Evolutionary conservation across 2,113 vertebrate genomes (phyloP).

Genomic region (Bubalus kerabau): DNA sequence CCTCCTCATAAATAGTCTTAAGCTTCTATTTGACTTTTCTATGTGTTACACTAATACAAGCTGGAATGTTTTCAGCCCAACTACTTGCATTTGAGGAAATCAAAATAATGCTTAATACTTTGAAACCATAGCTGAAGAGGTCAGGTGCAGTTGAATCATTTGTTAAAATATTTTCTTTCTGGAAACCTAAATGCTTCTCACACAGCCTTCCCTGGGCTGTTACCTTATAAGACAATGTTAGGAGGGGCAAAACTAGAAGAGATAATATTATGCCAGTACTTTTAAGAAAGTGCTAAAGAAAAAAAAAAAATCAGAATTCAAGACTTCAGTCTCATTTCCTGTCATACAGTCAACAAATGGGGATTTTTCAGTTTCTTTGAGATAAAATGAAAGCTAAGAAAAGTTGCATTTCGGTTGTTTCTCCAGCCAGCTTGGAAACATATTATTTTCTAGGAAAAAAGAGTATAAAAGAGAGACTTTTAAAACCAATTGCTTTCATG

Average conservation of each 20-base stretch:
- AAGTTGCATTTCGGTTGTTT: background rate
- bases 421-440: background rate
- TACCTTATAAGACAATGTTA: background rate
- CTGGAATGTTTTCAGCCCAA: background rate
- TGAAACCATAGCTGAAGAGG: background rate
- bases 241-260: background rate
- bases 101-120: background rate
- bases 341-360: background rate
- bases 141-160: background rate
- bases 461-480: background rate
- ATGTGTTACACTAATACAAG: background rate
- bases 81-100: background rate
- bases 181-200: background rate
- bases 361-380: background rate
- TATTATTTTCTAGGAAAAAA: background rate
- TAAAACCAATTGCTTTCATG: background rate
- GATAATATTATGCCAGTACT: background rate
- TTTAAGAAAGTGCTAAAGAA: background rate
- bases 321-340: background rate
- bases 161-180: background rate
- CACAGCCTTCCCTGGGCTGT: background rate
- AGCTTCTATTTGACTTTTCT: background rate
- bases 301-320: background rate
- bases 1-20: background rate
- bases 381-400: background rate